A percentile compares a stretch with the other conserved stretches of the same genome.
phyloP scores from a whole-genome alignment of 2,797 vertebrate species.

The Onychomys arenicola region DNA sequence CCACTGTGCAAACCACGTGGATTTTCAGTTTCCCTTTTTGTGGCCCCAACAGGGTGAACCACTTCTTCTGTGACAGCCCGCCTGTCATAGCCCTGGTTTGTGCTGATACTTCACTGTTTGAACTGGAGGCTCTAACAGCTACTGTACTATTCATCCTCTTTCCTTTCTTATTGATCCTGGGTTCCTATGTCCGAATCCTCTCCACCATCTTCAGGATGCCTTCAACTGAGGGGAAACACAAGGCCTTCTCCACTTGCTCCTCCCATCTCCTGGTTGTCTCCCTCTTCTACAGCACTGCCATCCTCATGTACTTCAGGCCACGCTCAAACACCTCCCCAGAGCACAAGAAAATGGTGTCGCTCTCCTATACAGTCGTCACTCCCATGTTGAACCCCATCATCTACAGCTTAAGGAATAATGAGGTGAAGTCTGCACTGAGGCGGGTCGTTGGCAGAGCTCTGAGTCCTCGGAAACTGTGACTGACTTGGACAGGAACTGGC shows the following conservation, averaged over 20 bases:
- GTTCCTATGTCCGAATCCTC: conserved; percentile 78
- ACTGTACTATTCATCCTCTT: conserved; percentile 77
- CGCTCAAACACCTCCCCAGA: conserved; percentile 75
- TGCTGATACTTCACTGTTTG: conserved; percentile 79
- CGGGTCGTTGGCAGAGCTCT: not conserved
- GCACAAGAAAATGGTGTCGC: conserved; percentile 80
- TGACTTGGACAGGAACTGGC: not conserved
- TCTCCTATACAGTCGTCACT: conserved; percentile 81
- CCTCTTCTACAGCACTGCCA: conserved; percentile 82
- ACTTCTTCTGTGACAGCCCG: conserved; percentile 84
- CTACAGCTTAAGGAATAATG: conserved; percentile 82
- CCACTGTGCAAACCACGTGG: conserved; percentile 80
- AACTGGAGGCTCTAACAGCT: conserved; percentile 77
- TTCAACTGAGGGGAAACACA: conserved; percentile 74
- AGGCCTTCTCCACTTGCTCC: conserved; percentile 83
- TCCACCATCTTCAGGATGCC: conserved; percentile 79
- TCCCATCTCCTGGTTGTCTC: conserved; percentile 82
- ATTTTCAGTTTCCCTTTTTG: conserved; percentile 85
- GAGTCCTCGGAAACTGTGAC: conserved; percentile 44
- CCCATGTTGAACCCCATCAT: conserved; percentile 83
- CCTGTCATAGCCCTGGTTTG: conserved; percentile 81
- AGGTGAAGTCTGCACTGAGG: conserved; percentile 79
- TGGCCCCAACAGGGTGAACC: conserved; percentile 79
- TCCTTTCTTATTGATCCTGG: conserved; percentile 81
- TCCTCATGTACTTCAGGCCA: conserved; percentile 79